phyloP scores from a whole-genome alignment of 2,113 vertebrate genomes.

The Sorex fumeus region DNA sequence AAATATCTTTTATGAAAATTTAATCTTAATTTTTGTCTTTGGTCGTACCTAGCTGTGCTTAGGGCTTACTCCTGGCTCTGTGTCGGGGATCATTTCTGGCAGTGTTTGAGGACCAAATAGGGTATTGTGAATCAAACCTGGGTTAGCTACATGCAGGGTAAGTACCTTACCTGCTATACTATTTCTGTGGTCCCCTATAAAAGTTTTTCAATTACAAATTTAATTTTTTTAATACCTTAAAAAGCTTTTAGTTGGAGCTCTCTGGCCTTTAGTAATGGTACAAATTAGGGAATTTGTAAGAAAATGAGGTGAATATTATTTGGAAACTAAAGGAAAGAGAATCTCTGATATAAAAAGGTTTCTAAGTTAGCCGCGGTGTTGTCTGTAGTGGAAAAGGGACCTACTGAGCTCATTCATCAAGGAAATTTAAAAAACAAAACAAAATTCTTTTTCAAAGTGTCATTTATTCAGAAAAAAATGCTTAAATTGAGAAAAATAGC shows the following conservation, averaged over 20 bases:
- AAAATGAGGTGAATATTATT: slow-evolving; percentile 24
- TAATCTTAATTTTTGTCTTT: too few relatives aligned
- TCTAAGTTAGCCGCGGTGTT: neutral
- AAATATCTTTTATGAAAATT: slow-evolving; percentile 13
- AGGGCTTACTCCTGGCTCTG: too few relatives aligned
- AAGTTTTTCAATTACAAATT: slow-evolving; percentile 17
- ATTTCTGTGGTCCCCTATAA: too few relatives aligned
- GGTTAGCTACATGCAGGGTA: too few relatives aligned
- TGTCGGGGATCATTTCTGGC: too few relatives aligned
- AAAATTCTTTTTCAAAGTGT: neutral
- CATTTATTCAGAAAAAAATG: neutral
- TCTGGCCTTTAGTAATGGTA: neutral
- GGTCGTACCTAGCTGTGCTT: neutral
- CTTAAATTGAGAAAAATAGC: slow-evolving; percentile 19
- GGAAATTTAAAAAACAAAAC: neutral
- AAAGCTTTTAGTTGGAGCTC: slow-evolving; percentile 14
- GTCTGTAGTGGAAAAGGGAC: neutral
- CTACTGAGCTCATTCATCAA: slow-evolving; percentile 11
- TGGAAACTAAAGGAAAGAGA: slow-evolving; percentile 36
- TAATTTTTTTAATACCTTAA: slow-evolving; percentile 47
- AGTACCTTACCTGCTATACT: too few relatives aligned
- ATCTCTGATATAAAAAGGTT: neutral
- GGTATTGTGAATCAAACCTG: too few relatives aligned
- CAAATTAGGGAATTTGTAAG: neutral
- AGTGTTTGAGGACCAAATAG: too few relatives aligned